Evolutionary conservation across 2,797 vertebrate genomes (phyloP), one percentile per base, ranked within the genome.

Genomic region (Poecile montanus): DNA sequence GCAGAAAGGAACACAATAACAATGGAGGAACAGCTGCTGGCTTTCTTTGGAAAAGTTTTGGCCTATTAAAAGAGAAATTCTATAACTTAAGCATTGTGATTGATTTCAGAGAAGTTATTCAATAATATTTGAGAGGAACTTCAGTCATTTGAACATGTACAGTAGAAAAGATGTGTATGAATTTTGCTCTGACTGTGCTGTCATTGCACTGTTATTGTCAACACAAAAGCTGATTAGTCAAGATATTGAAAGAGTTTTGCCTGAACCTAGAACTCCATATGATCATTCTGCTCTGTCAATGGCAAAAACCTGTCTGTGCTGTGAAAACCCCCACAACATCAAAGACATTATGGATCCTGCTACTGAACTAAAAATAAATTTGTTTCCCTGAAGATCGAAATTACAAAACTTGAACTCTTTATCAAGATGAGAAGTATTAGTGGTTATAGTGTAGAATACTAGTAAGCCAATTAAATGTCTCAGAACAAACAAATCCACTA

Each of bases 91-190:
- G 8, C 27, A 67, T 66, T 88, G 47, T 36, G 44, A 78, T 86
- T 85, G 81, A 70, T 38, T 94, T 96, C 74, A 91, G 88, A 93
- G 34, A 54, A 17, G 16, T 63, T 66, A 51, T 95, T 95, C 88
- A 54, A 93, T 88, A 38, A 78, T 44, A 60, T 91, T 78, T 62
- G 27, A 91, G 61, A 66, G 21, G 40, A 82, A 70, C 20, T 34
- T 20, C n/a, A 58, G 42, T 50, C 61, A 10, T 94, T 93, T 91
- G 72, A 94, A 90, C 68, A 3, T 30, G 27, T 74, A 60, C 32
- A 13, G 15, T 62, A 62, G 81, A 78, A 75, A 83, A 91, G 40
- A 62, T 2, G 2, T 13, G 7, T 44, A 71, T 65, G 47, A 89
- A 76, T 76, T 85, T 36, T 78, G 12, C 32, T 89, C 42, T 12